Conservation (phyloP, 2,888 invertebrate species). For the Dryadula phaetusa region DNA sequence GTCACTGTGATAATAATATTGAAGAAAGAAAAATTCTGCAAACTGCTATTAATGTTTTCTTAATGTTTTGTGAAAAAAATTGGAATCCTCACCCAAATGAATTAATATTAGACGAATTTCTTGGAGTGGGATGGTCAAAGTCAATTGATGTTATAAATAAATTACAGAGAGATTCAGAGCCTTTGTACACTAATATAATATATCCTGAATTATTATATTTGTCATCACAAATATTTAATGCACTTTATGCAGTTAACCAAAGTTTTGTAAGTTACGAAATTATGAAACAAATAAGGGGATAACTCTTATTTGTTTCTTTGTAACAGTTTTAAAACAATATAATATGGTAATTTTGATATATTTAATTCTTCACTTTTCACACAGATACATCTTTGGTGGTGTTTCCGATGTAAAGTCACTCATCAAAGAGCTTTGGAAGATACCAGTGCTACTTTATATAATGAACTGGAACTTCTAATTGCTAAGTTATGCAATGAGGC, state of each 20-base stretch:
- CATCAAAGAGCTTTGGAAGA: slow-evolving; percentile 93
- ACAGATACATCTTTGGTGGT: slow-evolving; percentile 88
- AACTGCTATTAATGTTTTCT: slow-evolving; percentile 86
- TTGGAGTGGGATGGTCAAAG: slow-evolving; percentile 72
- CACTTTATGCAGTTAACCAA: slow-evolving; percentile 61
- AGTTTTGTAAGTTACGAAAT: slow-evolving; percentile 63
- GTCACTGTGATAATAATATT: slow-evolving; percentile 50
- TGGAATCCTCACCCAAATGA: slow-evolving; percentile 89
- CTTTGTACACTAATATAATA: slow-evolving; percentile 86
- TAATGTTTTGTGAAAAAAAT: slow-evolving; percentile 91
- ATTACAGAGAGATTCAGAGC: slow-evolving; percentile 86
- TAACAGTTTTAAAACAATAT: too few species aligned
- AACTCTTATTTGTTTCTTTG: too few species aligned
- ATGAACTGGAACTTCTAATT: slow-evolving; percentile 81
- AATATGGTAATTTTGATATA: too few species aligned
- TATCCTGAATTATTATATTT: slow-evolving; percentile 80
- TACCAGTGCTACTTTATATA: slow-evolving; percentile 86
- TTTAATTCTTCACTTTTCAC: too few species aligned
- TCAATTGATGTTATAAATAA: slow-evolving; percentile 65
- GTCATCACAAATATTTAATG: slow-evolving; percentile 68
- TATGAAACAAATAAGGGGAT: too few species aligned
- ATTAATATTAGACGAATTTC: slow-evolving; percentile 67
- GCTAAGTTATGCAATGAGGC: slow-evolving; percentile 72
- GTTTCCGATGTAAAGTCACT: slow-evolving; percentile 87
- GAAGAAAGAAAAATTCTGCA: slow-evolving; percentile 72